Base-by-base conservation (phyloP, 53 echinoderm and acorn worm genomes). In the Paelopatides confundens region DNA sequence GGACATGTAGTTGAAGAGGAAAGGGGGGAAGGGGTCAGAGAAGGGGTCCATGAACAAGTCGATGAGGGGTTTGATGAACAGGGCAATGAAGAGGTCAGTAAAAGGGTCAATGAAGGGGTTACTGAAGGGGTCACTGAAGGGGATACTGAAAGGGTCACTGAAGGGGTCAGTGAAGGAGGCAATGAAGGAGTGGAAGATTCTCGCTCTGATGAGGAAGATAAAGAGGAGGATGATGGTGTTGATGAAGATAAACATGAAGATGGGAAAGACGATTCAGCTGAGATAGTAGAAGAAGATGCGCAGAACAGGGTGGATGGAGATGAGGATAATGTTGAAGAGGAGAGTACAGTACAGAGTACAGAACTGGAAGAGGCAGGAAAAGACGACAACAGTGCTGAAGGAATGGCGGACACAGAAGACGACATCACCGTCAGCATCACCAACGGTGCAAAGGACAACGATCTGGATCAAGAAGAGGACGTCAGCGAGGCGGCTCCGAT, bases 351-450 rank as follows among this genome's bases (percentile, higher is more conserved):
- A 21, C 5, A 35, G 11, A 74, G 27, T 35, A 47, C 74, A 74
- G 39, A 74, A 40, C 39, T 26, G 35, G 58, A 58, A 58, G 6
- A 18, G 24, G n/a, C 21, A 58, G 74, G 74, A 39, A 40, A 39
- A 24, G 23, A 74, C 21, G 39, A 28, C 31, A 58, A 58, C 24
- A 5, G n/a, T 23, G 21, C 2, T 5, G 58, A 58, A 58, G 58
- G 58, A 58, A 26, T 21, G 24, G 74, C 39, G 24, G 74, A 74
- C 27, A 74, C 74, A 1, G 74, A 74, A 40, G 74, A 74, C 21
- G 74, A 74, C 46, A 46, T 74, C 36, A 74, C 74, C 26, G 28
- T 46, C 47, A 74, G 74, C 46, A 74, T 74, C 74, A 74, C 74
- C 37, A 74, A 74, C 46, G 74, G 74, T 23, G n/a, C 74, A 9